Percentiles rank a stretch among this genome's conserved stretches.
phyloP scores from a whole-genome alignment of 2,888 invertebrate species.

The Andrena praecox region DNA sequence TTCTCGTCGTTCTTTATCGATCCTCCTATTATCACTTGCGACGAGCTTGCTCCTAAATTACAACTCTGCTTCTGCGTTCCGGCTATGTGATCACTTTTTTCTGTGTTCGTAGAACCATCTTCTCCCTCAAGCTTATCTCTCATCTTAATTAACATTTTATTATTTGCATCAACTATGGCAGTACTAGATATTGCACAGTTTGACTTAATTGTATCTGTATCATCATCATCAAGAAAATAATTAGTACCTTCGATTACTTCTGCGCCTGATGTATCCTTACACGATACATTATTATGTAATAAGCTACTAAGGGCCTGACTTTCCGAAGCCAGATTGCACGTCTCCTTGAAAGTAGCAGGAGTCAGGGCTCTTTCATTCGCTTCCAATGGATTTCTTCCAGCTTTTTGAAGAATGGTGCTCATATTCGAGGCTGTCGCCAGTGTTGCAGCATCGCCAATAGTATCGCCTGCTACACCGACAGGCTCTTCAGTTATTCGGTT shows the following conservation, averaged over 20 bases:
- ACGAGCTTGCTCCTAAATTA: neutral
- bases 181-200: constrained; percentile 50
- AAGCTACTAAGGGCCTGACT: constrained; percentile 25
- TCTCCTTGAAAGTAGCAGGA: constrained; percentile 17
- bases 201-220: constrained; percentile 13
- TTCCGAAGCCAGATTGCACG: constrained; percentile 11
- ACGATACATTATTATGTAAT: neutral
- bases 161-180: constrained; percentile 46
- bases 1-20: constrained; percentile 45
- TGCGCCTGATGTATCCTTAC: constrained; percentile 15
- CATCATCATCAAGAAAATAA: neutral
- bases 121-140: constrained; percentile 6
- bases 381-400: constrained; percentile 19
- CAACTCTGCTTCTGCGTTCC: constrained; percentile 19
- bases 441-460: neutral
- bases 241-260: constrained; percentile 6
- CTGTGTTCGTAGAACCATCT: neutral
- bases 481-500: constrained; percentile 13
- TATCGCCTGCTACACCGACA: neutral
- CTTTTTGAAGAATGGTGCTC: neutral
- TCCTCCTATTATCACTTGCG: neutral
- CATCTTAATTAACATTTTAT: constrained; percentile 33
- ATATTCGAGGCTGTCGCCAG: neutral
- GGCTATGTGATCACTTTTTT: constrained; percentile 3
- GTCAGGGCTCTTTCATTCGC: constrained; percentile 8